Evolutionary conservation across 2,888 invertebrate genomes (phyloP), one percentile per base, ranked within the genome.

Genomic region (Pseudanteris insignis): DNA sequence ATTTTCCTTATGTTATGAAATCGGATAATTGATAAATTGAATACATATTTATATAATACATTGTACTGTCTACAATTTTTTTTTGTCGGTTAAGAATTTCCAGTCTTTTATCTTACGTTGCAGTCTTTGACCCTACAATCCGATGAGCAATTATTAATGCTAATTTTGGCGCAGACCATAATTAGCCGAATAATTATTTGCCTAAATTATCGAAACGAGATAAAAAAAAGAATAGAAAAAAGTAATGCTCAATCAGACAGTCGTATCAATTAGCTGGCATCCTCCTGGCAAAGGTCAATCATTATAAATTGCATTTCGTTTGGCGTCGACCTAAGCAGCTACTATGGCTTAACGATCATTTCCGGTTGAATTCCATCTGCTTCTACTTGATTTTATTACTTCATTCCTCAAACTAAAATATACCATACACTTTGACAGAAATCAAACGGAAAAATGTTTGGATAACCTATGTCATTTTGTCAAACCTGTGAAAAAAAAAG

Each of bases 311-410:
- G 69, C 65, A 65, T 67, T 66, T 67, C 65, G 63, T 70, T 71
- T 67, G 65, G 44, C 53, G 58, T 65, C 64, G 51, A 65, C 64
- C 61, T 62, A 62, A 63, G 67, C 68, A 66, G 58, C 59, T 51
- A 63, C 26, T 60, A 34, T 54, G 44, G 64, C 69, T 75, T 74
- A 76, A 75, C 71, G 70, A 73, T 72, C 67, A 63, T 67, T 75
- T 77, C 77, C 76, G 72, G 75, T 58, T 37, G 58, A 55, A 47
- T 50, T 41, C 41, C 43, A 32, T 25, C 24, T 2, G 43, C 29
- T 21, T 50, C 36, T 28, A n/a, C n/a, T n/a, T n/a, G n/a, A n/a
- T n/a, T 54, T 62, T 38, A 65, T 54, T 57, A 61, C 63, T 43
- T 63, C 48, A 37, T 59, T 37, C 34, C 58, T 38, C 58, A 67